These are phyloP conservation scores for Hucho hucho DNA, from an alignment of 2,113 vertebrate genomes.

Conservation along the genomic window DNA sequence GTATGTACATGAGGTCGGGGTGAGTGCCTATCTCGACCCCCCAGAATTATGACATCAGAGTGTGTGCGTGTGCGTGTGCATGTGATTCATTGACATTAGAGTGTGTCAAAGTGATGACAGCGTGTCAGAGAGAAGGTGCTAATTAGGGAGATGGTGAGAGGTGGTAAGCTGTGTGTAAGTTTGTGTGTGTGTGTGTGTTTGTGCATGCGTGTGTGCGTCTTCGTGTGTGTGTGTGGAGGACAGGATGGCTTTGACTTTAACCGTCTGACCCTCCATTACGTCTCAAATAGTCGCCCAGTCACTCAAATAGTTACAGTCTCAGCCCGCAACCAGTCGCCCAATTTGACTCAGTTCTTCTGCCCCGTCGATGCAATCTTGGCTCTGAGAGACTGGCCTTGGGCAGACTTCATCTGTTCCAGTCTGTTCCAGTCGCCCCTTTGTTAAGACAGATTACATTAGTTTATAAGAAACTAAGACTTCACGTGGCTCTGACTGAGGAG, in stretches of 20 bases:
- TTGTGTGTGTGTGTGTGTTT: constrained; percentile 23
- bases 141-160: constrained; percentile 58
- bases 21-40: no score
- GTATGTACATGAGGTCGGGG: no score
- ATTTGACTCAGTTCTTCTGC: background rate
- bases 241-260: no score
- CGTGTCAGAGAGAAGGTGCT: constrained; percentile 54
- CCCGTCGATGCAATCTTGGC: background rate
- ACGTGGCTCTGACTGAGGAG: background rate
- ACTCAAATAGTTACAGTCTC: no score
- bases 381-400: background rate
- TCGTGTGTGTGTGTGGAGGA: no score
- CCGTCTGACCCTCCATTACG: no score
- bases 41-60: no score
- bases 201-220: background rate
- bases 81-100: constrained; percentile 55
- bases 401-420: background rate
- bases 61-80: constrained; percentile 12
- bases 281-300: no score
- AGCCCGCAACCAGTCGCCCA: background rate
- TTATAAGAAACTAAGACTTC: background rate
- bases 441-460: background rate
- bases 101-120: constrained; percentile 59
- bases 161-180: constrained; percentile 29
- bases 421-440: background rate